These are phyloP conservation scores for Stegostoma tigrinum DNA, from an alignment of 2,113 vertebrate species.

Conservation along the genomic window DNA sequence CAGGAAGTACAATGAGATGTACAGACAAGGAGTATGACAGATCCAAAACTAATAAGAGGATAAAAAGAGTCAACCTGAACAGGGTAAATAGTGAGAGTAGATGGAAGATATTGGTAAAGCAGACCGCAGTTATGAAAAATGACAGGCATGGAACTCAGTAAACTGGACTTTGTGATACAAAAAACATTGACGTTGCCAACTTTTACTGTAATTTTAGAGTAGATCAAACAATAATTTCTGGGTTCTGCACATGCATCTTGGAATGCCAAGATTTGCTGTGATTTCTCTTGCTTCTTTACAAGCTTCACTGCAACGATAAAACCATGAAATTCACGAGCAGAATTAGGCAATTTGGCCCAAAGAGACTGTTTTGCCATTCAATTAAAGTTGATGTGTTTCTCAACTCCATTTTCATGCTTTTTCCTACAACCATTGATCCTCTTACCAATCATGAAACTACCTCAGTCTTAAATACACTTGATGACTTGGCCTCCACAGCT, in stretches of 20 bases:
- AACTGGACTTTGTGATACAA: not conserved
- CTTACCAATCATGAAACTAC: too few relatives aligned
- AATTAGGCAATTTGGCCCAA: too few relatives aligned
- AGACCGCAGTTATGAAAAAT: not conserved
- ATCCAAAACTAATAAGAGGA: not conserved
- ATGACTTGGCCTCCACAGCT: too few relatives aligned
- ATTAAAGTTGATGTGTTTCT: too few relatives aligned
- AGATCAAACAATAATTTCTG: not conserved
- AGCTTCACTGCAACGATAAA: not conserved
- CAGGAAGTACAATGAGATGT: too few relatives aligned
- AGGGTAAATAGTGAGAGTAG: not conserved
- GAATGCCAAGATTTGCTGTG: not conserved
- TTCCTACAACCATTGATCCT: too few relatives aligned
- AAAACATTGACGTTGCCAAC: not conserved
- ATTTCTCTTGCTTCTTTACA: not conserved
- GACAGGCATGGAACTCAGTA: not conserved
- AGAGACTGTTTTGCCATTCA: too few relatives aligned
- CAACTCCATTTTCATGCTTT: too few relatives aligned
- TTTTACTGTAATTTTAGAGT: not conserved
- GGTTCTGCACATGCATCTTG: not conserved
- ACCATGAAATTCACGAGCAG: too few relatives aligned
- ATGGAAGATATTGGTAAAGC: not conserved
- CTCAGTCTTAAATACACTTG: too few relatives aligned
- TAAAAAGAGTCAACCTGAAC: not conserved
- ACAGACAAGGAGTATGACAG: not conserved